These are phyloP conservation scores for Aricia agestis DNA, from an alignment of 1,140 invertebrate genomes.

Conservation along the genomic window DNA sequence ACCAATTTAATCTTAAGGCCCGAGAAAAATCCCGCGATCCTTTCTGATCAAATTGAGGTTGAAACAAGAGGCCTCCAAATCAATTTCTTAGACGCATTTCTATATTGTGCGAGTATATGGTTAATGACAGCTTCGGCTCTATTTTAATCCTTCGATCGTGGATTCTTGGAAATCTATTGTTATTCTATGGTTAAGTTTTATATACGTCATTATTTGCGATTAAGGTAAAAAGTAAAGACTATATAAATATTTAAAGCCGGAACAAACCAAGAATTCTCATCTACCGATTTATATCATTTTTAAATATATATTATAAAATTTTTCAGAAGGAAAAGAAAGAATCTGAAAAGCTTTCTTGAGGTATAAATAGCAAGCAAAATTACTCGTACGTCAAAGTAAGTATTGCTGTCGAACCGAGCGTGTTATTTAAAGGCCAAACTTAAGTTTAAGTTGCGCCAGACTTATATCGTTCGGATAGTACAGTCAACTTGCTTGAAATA, in stretches of 20 bases:
- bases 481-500: background rate
- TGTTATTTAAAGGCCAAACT: constrained; percentile 3
- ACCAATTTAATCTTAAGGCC: constrained; percentile 53
- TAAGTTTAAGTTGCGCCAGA: background rate
- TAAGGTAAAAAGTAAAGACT: too few species aligned
- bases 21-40: constrained; percentile 39
- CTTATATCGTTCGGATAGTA: background rate
- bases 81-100: constrained; percentile 16
- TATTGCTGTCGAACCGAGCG: background rate
- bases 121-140: too few species aligned
- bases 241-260: too few species aligned
- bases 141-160: too few species aligned
- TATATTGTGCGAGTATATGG: background rate
- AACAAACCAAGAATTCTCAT: too few species aligned
- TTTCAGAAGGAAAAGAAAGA: background rate
- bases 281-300: too few species aligned
- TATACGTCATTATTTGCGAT: too few species aligned
- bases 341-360: background rate
- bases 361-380: background rate
- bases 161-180: too few species aligned
- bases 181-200: too few species aligned
- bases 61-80: constrained; percentile 14
- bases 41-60: constrained; percentile 42
- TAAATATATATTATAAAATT: too few species aligned
- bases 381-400: background rate